Percentiles rank a stretch among this genome's conserved stretches.
Conservation (phyloP, 1,140 invertebrate species). For the Neodiprion lecontei region DNA sequence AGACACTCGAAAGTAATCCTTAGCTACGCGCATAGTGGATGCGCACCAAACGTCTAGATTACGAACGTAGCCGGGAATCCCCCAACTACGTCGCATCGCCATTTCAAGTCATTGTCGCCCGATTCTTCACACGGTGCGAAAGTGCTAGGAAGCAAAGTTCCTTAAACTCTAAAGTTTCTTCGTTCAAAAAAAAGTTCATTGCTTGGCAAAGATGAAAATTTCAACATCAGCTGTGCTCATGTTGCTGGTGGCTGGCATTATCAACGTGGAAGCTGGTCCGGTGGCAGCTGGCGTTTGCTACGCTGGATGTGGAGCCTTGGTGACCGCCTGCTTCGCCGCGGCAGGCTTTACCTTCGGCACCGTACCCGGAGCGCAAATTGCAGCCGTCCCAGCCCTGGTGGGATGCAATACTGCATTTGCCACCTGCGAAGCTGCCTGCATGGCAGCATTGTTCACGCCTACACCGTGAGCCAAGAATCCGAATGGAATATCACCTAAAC, state of each 20-base stretch:
- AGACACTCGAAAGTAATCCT: conserved; percentile 93
- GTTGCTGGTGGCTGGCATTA: too few species aligned
- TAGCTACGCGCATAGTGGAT: conserved; percentile 64
- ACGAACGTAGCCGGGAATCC: too few species aligned
- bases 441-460: conserved; percentile 27
- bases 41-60: too few species aligned
- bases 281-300: conserved; percentile 32
- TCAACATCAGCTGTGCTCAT: too few species aligned
- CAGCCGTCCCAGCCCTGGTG: conserved; percentile 31
- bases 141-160: too few species aligned
- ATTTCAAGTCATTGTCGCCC: too few species aligned
- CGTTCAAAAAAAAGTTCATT: too few species aligned
- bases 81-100: too few species aligned
- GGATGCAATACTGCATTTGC: conserved; percentile 34
- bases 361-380: conserved; percentile 31
- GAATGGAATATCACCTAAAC: too few species aligned
- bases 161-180: too few species aligned
- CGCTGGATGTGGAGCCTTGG: conserved; percentile 29
- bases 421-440: conserved; percentile 30
- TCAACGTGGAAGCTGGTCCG: conserved; percentile 24
- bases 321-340: conserved; percentile 29
- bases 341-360: conserved; percentile 36
- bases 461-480: conserved; percentile 22
- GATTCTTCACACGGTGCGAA: too few species aligned
- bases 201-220: too few species aligned